Conservation (phyloP, 2,113 vertebrate species). For the Bubalus kerabau region DNA sequence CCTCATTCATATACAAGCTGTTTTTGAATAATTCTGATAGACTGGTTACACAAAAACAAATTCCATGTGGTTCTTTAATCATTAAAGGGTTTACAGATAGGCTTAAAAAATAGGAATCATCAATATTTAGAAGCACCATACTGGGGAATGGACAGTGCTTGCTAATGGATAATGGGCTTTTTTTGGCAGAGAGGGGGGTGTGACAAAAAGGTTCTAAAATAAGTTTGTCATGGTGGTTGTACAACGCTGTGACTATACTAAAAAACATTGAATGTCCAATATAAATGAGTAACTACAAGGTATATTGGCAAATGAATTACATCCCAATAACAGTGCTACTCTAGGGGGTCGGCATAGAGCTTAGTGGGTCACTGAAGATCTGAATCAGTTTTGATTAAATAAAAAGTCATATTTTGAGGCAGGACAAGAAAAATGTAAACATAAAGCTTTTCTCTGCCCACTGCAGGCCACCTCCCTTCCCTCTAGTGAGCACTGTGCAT, state of each 20-base stretch:
- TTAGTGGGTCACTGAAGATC: background rate
- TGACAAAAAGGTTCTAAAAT: background rate
- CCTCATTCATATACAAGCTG: background rate
- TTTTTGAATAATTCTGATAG: background rate
- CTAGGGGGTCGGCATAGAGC: background rate
- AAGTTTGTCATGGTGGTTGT: too few species aligned
- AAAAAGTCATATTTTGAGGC: background rate
- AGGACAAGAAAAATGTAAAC: background rate
- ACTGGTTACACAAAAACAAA: background rate
- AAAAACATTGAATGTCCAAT: background rate
- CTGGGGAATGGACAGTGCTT: background rate
- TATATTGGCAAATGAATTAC: background rate
- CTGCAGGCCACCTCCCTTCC: background rate
- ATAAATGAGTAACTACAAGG: background rate
- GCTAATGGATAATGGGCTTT: background rate
- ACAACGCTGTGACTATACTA: background rate
- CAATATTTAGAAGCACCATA: background rate
- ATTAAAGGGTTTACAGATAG: background rate
- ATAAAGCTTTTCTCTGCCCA: background rate
- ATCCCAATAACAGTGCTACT: background rate
- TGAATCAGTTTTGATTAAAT: background rate
- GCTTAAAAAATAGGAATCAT: background rate
- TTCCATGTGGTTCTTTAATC: background rate
- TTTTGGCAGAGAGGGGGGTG: background rate
- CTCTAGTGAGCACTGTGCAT: background rate